A percentile compares a stretch with the other conserved stretches of the same genome.
phyloP scores from a whole-genome alignment of 2,797 vertebrate genomes.

The Helostoma temminkii region DNA sequence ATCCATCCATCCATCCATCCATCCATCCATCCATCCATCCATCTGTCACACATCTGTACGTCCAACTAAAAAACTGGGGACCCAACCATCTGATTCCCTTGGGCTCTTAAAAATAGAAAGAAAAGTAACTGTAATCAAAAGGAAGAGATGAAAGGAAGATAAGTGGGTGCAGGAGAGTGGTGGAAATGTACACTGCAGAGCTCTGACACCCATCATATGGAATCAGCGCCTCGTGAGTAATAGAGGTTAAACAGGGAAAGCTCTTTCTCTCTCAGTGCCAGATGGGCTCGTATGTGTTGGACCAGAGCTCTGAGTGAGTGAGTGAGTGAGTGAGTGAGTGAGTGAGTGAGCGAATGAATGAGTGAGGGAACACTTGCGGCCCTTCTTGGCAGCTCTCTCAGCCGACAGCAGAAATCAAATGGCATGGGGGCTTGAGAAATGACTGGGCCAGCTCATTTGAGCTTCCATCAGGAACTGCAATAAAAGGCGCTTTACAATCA shows the following conservation, averaged over 20 bases:
- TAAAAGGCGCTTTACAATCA: slow-evolving; percentile 19
- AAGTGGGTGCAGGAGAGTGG: slow-evolving; percentile 57
- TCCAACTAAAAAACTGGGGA: background rate
- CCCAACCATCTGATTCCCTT: slow-evolving; percentile 24
- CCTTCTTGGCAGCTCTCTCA: slow-evolving; percentile 37
- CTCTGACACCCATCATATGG: slow-evolving; percentile 75
- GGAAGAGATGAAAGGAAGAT: slow-evolving; percentile 58
- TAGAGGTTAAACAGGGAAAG: slow-evolving; percentile 76
- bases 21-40: slow-evolving; percentile 5
- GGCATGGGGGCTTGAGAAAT: slow-evolving; percentile 20
- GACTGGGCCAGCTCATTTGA: slow-evolving; percentile 52
- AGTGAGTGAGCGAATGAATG: slow-evolving; percentile 25
- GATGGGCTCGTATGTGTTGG: slow-evolving; percentile 59
- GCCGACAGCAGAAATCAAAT: slow-evolving; percentile 51
- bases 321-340: slow-evolving; percentile 20
- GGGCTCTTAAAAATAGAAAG: slow-evolving; percentile 28
- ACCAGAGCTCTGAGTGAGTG: slow-evolving; percentile 45
- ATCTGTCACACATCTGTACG: no score
- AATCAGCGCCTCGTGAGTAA: slow-evolving; percentile 75
- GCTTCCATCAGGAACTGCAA: slow-evolving; percentile 45
- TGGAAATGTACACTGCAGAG: slow-evolving; percentile 57
- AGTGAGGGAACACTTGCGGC: slow-evolving; percentile 43
- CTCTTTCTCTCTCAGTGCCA: slow-evolving; percentile 53
- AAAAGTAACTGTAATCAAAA: slow-evolving; percentile 59
- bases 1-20: background rate